A percentile compares a stretch with the other conserved stretches of the same genome.
phyloP scores from a whole-genome alignment of 2,797 vertebrate species.

The Halcyon leucocephala region DNA sequence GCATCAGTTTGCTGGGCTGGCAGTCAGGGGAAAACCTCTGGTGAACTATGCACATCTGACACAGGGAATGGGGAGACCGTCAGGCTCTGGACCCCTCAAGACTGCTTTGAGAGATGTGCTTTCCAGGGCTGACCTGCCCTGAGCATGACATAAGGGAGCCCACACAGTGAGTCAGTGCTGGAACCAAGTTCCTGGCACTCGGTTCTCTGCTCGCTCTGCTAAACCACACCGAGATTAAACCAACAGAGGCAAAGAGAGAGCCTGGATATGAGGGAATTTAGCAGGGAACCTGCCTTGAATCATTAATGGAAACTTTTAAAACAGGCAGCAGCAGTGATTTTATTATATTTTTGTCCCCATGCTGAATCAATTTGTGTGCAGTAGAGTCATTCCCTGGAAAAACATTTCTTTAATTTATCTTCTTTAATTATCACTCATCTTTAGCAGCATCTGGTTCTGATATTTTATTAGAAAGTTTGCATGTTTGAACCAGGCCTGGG shows the following conservation, averaged over 20 bases:
- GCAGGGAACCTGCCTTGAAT: conserved; percentile 64
- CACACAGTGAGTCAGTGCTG: conserved; percentile 58
- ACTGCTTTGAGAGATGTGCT: background rate
- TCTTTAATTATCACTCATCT: conserved; percentile 82
- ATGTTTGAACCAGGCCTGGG: conserved; percentile 65
- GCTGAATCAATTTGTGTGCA: conserved; percentile 75
- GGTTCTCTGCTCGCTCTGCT: conserved; percentile 17
- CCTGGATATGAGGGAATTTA: conserved; percentile 53
- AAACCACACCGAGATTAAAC: conserved; percentile 62
- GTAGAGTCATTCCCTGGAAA: conserved; percentile 76
- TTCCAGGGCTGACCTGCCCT: conserved; percentile 40
- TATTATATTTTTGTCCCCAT: conserved; percentile 70
- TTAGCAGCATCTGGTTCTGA: conserved; percentile 81
- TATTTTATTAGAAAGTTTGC: conserved; percentile 82
- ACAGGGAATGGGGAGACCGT: fast-evolving
- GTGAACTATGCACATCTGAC: background rate
- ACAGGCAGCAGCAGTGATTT: conserved; percentile 69
- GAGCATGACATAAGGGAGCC: conserved; percentile 39
- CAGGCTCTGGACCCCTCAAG: background rate
- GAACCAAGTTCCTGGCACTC: background rate
- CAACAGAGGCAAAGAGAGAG: conserved; percentile 49
- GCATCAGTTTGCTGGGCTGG: background rate
- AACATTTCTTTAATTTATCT: conserved; percentile 82
- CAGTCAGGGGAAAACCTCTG: background rate
- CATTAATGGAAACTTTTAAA: conserved; percentile 76